phyloP scores from a whole-genome alignment of 2,113 vertebrate species.

The Platichthys flesus region DNA sequence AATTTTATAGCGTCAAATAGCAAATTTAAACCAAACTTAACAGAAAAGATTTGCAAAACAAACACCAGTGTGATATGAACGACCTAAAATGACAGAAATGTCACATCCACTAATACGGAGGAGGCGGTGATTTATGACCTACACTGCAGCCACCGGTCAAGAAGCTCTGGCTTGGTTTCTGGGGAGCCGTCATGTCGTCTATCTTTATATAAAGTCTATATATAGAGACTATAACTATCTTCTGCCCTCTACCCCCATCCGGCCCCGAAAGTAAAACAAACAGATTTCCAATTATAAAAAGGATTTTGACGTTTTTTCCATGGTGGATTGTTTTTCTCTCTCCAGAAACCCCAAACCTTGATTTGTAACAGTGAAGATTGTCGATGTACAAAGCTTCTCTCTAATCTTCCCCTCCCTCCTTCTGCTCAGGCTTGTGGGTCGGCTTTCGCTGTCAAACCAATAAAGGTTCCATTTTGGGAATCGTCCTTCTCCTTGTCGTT shows the following conservation, averaged over 20 bases:
- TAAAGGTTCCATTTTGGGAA: slow-evolving; percentile 76
- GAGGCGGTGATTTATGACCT: too few relatives aligned
- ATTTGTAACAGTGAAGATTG: not conserved
- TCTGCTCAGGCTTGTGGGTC: slow-evolving; percentile 64
- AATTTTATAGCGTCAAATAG: too few relatives aligned
- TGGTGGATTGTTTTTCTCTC: not conserved
- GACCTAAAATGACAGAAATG: not conserved
- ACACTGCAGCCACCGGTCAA: too few relatives aligned
- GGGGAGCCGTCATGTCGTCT: too few relatives aligned
- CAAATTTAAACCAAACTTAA: too few relatives aligned
- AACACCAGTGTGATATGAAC: not conserved
- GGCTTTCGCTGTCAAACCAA: slow-evolving; percentile 68
- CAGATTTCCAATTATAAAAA: slow-evolving; percentile 20
- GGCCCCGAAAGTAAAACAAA: not conserved
- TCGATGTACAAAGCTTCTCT: not conserved
- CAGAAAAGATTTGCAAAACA: too few relatives aligned
- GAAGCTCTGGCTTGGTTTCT: too few relatives aligned
- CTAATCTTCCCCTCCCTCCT: not conserved
- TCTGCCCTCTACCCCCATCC: not conserved
- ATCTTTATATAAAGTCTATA: too few relatives aligned
- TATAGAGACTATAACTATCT: not conserved
- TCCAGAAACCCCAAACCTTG: slow-evolving; percentile 8
- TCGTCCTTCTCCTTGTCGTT: slow-evolving; percentile 76
- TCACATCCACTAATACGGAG: too few relatives aligned
- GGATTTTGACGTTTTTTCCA: not conserved